phyloP scores from a whole-genome alignment of 2,113 vertebrate genomes.

The Zosterops lateralis region DNA sequence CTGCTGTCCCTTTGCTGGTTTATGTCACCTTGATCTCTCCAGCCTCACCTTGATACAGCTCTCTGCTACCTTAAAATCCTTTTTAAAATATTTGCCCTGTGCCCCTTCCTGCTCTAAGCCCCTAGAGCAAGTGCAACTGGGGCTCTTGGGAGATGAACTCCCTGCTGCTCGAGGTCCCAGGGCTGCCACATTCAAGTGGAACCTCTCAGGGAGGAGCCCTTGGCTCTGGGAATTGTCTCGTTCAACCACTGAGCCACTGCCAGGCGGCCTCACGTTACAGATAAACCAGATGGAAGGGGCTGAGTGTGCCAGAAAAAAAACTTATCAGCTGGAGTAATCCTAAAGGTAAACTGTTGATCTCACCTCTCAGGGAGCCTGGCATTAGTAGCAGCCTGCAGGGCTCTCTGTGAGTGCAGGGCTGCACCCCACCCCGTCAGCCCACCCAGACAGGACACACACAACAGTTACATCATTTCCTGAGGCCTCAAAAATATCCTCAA shows the following conservation, averaged over 20 bases:
- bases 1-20: background rate
- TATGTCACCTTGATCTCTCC: background rate
- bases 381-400: background rate
- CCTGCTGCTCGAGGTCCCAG: background rate
- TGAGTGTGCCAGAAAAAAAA: background rate
- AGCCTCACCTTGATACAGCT: background rate
- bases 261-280: rapidly evolving
- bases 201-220: background rate
- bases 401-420: background rate
- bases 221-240: background rate
- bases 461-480: background rate
- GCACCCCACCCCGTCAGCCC: background rate
- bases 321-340: background rate
- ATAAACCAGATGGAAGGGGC: background rate
- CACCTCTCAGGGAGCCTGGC: background rate
- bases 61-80: background rate
- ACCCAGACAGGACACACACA: background rate
- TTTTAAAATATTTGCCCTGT: background rate
- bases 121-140: background rate
- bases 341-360: background rate
- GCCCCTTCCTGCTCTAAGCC: background rate
- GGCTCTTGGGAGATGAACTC: background rate
- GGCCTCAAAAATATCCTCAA: background rate
- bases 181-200: background rate
- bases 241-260: background rate